A percentile compares a stretch with the other conserved stretches of the same genome.
Conservation (phyloP, 2,888 invertebrate genomes). For the Listrodromus nycthemerus region DNA sequence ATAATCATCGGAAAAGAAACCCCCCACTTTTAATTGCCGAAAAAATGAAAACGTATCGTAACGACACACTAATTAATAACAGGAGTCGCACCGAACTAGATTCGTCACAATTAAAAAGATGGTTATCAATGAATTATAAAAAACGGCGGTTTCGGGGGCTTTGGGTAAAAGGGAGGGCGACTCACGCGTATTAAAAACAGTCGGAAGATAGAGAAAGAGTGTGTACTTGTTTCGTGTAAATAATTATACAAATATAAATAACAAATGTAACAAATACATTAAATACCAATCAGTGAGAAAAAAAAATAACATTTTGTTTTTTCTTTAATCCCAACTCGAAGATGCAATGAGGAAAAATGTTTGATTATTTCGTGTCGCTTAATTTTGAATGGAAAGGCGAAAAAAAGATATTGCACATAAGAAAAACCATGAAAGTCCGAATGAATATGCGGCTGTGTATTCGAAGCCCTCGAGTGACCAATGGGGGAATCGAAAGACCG, state of each 20-base stretch:
- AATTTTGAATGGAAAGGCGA: slow-evolving; percentile 5
- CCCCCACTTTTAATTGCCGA: slow-evolving; percentile 21
- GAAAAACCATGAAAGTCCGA: slow-evolving; percentile 53
- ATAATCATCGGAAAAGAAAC: slow-evolving; percentile 35
- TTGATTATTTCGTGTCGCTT: slow-evolving; percentile 48
- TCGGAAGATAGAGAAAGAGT: slow-evolving; percentile 68
- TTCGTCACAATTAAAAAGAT: slow-evolving; percentile 66
- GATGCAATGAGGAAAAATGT: slow-evolving; percentile 44
- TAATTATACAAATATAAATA: slow-evolving; percentile 64
- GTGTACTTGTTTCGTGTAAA: slow-evolving; percentile 62
- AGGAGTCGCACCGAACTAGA: slow-evolving; percentile 60
- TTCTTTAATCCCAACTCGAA: slow-evolving; percentile 35
- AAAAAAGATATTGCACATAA: slow-evolving; percentile 25
- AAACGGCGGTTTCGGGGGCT: slow-evolving; percentile 40
- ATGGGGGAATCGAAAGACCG: slow-evolving; percentile 33
- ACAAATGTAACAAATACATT: slow-evolving; percentile 63
- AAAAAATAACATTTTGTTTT: slow-evolving; percentile 43
- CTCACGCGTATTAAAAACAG: slow-evolving; percentile 69
- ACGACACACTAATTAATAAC: slow-evolving; percentile 41
- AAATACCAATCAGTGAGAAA: slow-evolving; percentile 65
- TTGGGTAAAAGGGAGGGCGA: slow-evolving; percentile 46
- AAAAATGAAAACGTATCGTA: slow-evolving; percentile 42
- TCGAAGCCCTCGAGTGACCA: slow-evolving; percentile 41
- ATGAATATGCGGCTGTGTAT: slow-evolving; percentile 42
- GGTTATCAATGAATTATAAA: slow-evolving; percentile 61